Evolutionary conservation across 2,888 invertebrate genomes (phyloP), one percentile per base, ranked within the genome.

Genomic region (Ormyrus labotus): DNA sequence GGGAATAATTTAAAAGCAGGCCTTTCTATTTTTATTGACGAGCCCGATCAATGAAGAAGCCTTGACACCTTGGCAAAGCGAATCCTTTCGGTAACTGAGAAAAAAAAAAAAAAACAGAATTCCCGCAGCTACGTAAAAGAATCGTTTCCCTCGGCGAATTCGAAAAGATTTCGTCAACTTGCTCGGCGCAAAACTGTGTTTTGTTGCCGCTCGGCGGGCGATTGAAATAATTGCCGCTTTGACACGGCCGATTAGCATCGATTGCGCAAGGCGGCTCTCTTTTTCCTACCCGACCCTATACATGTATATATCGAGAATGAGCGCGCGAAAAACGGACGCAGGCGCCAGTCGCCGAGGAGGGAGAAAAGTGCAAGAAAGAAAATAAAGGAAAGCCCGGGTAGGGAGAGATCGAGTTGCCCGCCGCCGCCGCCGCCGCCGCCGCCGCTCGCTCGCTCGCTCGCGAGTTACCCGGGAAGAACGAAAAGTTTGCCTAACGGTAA

Each of bases 401-500:
- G 81, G 67, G 68, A 80, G 78, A 19, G 60, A 55, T 58, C 11
- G 70, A 57, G 55, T 11, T 50, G 34, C 48, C 8, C 10, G 5
- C 34, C 13, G 50, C 4, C 11, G 64, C 34, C 50, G 74, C 4
- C n/a, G n/a, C 53, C 8, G 19, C 19, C 19, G 19, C 7, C 19
- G 19, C 2, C 19, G 19, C 19, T 19, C n/a, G n/a, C 53, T 19
- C 8, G 61, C 8, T 45, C 19, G 45, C 51, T 60, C 76, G 10
- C 10, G 48, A 11, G 13, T 58, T 10, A 72, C 72, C 67, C 73
- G 63, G 61, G 80, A 69, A 76, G 87, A 87, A 85, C 87, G 89
- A 90, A 89, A 89, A 89, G 88, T 89, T 90, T 89, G 89, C 87
- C 88, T 89, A 89, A 89, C 90, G 90, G 89, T 89, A 87, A 90